Evolutionary conservation across 2,113 vertebrate genomes (phyloP).

Genomic region (Platysteira castanea): DNA sequence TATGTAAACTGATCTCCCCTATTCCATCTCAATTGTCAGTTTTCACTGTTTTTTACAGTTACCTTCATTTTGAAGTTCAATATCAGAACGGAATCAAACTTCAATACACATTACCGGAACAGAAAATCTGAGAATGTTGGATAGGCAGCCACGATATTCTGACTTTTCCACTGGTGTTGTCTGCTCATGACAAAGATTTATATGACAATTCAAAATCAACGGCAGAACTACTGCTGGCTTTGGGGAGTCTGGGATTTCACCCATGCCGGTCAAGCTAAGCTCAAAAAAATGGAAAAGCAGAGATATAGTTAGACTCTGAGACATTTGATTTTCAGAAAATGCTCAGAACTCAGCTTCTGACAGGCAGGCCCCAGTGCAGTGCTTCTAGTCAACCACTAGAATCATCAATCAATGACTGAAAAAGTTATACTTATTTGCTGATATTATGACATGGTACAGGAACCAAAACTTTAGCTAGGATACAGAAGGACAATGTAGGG

Average conservation of each 20-base stretch:
- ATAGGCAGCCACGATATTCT: not conserved
- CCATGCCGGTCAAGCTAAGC: not conserved
- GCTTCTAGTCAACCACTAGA: not conserved
- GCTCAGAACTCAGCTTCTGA: not conserved
- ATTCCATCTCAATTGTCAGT: not conserved
- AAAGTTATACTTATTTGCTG: constrained; percentile 5
- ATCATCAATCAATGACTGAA: not conserved
- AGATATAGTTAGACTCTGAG: not conserved
- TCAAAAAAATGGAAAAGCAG: not conserved
- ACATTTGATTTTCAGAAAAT: not conserved
- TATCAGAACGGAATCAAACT: not conserved
- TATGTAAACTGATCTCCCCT: not conserved
- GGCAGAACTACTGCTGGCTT: not conserved
- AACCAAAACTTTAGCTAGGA: not conserved
- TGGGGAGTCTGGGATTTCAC: not conserved
- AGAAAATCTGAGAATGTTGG: not conserved
- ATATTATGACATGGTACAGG: not conserved
- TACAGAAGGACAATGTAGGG: not conserved
- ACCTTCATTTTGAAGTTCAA: not conserved
- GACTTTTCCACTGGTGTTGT: not conserved
- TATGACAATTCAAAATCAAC: constrained; percentile 17
- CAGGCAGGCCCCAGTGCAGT: not conserved
- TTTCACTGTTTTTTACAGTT: not conserved
- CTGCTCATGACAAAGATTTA: not conserved
- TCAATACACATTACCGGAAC: not conserved